Conservation (phyloP, 2,888 invertebrate genomes). For the Hypomecis atomaria region DNA sequence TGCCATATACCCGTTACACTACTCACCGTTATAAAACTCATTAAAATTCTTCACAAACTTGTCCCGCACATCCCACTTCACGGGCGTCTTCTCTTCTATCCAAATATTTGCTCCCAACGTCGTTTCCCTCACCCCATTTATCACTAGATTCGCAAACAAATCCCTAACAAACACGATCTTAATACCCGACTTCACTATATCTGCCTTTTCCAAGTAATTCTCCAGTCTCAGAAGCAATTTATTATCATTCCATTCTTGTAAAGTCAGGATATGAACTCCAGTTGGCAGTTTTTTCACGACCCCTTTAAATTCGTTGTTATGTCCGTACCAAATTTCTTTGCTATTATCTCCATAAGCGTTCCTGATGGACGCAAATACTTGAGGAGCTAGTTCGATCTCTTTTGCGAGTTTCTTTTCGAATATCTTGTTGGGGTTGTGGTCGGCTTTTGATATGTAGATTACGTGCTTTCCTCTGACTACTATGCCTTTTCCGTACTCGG, state of each 20-base stretch:
- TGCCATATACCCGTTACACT: background rate
- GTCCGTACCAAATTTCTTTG: constrained; percentile 26
- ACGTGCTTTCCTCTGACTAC: constrained; percentile 63
- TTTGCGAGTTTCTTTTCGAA: constrained; percentile 72
- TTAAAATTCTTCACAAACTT: constrained; percentile 61
- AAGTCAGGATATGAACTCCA: constrained; percentile 89
- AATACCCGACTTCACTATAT: constrained; percentile 78
- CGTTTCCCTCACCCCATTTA: constrained; percentile 85
- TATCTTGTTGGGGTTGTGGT: constrained; percentile 59
- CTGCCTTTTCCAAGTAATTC: constrained; percentile 89
- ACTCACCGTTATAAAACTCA: constrained; percentile 52
- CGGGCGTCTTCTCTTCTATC: constrained; percentile 78
- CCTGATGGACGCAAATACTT: constrained; percentile 47
- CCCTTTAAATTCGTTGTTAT: constrained; percentile 68
- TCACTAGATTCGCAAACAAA: constrained; percentile 83
- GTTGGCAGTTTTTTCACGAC: constrained; percentile 85
- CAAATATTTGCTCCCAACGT: constrained; percentile 88
- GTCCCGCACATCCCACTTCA: constrained; percentile 77
- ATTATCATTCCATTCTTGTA: constrained; percentile 89
- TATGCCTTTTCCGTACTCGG: constrained; percentile 47
- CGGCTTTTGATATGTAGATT: constrained; percentile 60
- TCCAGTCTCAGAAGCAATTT: constrained; percentile 90
- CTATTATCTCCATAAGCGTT: constrained; percentile 32
- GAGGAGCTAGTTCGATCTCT: constrained; percentile 59
- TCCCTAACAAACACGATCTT: constrained; percentile 83